Conservation (phyloP, 2,888 invertebrate species). For the Meandrusa payeni region DNA sequence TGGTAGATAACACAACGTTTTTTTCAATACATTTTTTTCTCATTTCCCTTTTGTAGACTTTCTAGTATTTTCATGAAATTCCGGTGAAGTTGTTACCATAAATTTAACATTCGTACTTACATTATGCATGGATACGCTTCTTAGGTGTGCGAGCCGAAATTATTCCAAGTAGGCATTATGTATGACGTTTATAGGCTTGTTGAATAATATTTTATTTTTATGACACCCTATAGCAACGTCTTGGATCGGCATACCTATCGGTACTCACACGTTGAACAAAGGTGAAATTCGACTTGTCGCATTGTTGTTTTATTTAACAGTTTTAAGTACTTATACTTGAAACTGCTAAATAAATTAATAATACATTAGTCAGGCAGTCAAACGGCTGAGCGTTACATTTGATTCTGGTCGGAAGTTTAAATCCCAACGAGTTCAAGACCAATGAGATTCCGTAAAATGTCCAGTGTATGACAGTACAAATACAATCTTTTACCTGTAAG, state of each 20-base stretch:
- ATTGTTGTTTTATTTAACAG: no score
- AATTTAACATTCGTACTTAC: conserved; percentile 47
- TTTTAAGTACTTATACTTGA: no score
- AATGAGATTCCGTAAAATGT: no score
- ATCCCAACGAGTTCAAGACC: no score
- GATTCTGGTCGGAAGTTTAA: no score
- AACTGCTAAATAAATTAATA: no score
- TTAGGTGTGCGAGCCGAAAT: conserved; percentile 61
- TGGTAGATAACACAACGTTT: neutral
- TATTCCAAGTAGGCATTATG: conserved; percentile 68
- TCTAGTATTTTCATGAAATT: conserved; percentile 33
- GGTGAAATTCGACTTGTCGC: no score
- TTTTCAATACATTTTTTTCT: neutral
- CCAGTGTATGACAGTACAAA: no score
- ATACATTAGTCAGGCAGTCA: no score
- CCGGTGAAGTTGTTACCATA: conserved; percentile 46
- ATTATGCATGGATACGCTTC: conserved; percentile 63
- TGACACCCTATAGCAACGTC: conserved; percentile 48
- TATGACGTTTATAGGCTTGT: conserved; percentile 65
- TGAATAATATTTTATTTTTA: conserved; percentile 75
- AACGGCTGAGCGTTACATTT: no score
- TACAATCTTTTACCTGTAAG: no score
- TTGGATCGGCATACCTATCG: conserved; percentile 32
- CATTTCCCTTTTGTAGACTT: conserved; percentile 14
- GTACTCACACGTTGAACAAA: conserved; percentile 23